Conservation (phyloP, 2,113 vertebrate genomes). For the Chrysemys picta region DNA sequence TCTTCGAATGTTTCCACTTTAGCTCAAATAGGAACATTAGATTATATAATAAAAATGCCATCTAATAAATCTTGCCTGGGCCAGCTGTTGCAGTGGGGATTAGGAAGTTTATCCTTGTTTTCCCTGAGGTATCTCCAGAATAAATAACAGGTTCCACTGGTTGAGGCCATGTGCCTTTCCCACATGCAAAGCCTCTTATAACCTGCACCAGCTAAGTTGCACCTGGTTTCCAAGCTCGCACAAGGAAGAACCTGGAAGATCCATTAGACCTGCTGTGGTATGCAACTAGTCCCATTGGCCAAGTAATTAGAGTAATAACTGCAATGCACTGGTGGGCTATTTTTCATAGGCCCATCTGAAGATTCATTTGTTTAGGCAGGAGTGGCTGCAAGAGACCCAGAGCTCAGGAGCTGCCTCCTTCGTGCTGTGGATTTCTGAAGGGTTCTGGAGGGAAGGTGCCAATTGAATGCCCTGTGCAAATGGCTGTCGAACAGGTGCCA, state of each 20-base stretch:
- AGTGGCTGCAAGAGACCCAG: neutral
- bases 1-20: neutral
- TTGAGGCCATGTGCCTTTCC: neutral
- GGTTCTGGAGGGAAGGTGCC: neutral
- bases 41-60: neutral
- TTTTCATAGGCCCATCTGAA: neutral
- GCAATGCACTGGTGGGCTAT: neutral
- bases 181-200: constrained; percentile 8
- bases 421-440: neutral
- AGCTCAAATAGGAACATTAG: neutral
- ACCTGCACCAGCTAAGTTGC: neutral
- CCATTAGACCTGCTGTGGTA: constrained; percentile 44
- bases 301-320: neutral
- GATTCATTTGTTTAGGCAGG: neutral
- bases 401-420: no score
- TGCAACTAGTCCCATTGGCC: neutral
- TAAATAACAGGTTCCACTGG: constrained; percentile 40
- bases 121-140: constrained; percentile 25
- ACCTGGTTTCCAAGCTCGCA: constrained; percentile 35
- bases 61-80: neutral
- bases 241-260: constrained; percentile 61
- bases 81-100: neutral
- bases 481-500: no score
- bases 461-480: neutral
- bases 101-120: constrained; percentile 35